Base-by-base conservation (phyloP, 2,797 vertebrate genomes). In the Anniella stebbinsi region DNA sequence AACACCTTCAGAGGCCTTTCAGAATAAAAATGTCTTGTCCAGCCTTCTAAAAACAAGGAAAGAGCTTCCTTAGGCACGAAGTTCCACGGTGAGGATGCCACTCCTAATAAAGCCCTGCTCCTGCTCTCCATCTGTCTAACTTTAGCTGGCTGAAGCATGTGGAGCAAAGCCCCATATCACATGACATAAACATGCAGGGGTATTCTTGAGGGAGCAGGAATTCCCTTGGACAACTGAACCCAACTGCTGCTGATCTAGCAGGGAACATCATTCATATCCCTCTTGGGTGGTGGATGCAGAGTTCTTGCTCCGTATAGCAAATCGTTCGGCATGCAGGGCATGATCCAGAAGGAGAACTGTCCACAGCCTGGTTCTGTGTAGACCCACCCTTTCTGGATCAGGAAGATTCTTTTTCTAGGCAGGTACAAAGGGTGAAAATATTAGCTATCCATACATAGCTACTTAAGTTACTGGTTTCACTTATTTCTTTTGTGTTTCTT, bases 401-500 rank as follows among this genome's bases (percentile, higher is more conserved):
- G 57, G 33, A 73, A 30, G 11, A 13, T 73, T 67, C 70, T 86
- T 75, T 88, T 92, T 60, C 38, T 60, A 90, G 90, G 86, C 2
- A 72, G 38, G 13, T 89, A 17, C 87, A 93, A 94, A 90, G n/a
- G n/a, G 0, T 12, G 33, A 83, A 81, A 87, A 67, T 11, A 70
- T 1, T 17, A 1, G 12, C 60, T 60, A 51, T 75, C 18, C 80
- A 30, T 92, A 86, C 9, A 11, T 17, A 60, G 54, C 5, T 28
- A 60, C 36, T 92, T 54, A 11, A n/a, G 21, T 0, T 33, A 38
- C 21, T 90, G 80, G 45, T 60, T 95, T 97, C 92, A 97, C 73
- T 97, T 97, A 91, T 95, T 97, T 94, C 92, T 89, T 91, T 93
- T 97, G 72, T 95, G 92, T 92, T 96, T 98, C 94, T 95, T 97